phyloP scores from a whole-genome alignment of 2,113 vertebrate genomes.

The Dromiciops gliroides region DNA sequence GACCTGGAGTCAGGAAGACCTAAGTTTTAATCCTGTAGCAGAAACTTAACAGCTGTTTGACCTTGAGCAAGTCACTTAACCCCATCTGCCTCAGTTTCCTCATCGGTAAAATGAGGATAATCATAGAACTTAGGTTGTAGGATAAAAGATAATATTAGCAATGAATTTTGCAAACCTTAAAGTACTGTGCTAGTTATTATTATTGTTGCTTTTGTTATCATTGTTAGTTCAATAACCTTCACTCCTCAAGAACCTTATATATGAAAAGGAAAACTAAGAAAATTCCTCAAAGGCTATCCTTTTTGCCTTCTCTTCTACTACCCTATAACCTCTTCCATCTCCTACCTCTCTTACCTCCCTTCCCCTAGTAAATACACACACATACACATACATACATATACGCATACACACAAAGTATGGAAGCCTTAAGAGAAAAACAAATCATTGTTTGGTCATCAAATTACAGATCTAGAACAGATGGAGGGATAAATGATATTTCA shows the following conservation, averaged over 20 bases:
- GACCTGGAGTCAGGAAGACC: background rate
- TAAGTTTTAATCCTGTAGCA: background rate
- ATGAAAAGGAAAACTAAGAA: background rate
- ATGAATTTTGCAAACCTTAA: no score
- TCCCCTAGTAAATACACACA: background rate
- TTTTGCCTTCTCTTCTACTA: background rate
- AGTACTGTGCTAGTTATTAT: no score
- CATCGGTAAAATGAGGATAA: background rate
- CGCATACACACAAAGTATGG: no score
- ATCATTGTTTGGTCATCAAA: background rate
- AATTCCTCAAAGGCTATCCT: background rate
- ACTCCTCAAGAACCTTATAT: background rate
- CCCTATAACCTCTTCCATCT: background rate
- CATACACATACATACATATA: no score
- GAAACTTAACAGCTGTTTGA: background rate
- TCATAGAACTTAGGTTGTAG: no score
- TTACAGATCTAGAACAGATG: background rate
- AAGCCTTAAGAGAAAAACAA: no score
- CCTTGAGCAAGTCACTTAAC: background rate
- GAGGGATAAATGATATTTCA: background rate
- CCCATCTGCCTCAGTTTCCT: background rate
- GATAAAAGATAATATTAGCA: no score
- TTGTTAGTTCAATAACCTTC: background rate
- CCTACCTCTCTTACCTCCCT: fast-evolving
- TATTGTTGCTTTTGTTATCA: no score